Base-by-base conservation (phyloP, 1,140 invertebrate genomes). In the Apis dorsata region DNA sequence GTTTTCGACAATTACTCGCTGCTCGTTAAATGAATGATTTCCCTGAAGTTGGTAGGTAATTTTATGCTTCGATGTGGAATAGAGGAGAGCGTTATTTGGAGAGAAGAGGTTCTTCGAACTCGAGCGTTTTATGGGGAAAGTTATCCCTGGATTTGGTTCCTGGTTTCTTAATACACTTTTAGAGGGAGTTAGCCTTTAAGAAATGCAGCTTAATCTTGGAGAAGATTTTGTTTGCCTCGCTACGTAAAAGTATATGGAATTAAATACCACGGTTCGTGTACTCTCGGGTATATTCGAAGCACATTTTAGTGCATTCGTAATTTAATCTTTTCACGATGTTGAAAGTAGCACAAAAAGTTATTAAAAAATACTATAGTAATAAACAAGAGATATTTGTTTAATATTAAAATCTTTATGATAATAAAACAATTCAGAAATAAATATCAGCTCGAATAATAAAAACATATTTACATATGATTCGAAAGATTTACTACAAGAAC, bases 1-100 rank as follows among this genome's bases (percentile, higher is more conserved):
- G 74, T 74, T 62, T 53, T 66, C 74, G 15, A 44, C 62, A 24
- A 86, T 83, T 49, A n/a, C 62, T 21, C 21, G 28, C 19, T 17
- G 2, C 51, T n/a, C 51, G 28, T 74, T 57, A 34, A 21, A 80
- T 80, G 57, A 73, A 73, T 59, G 57, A 60, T 49, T 34, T 28
- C 24, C 59, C n/a, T 12, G 11, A 34, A 28, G n/a, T 21, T 19
- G 28, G 12, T 10, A 1, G 24, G 8, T n/a, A 62, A 74, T 60
- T 74, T 57, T 49, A 49, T 34, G 28, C 57, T 44, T 21, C 34
- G 15, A 44, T 12, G 24, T 73, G 71, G 71, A 59, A 44, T 11
- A 24, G 11, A 8, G n/a, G 53, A 21, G 8, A 17, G 21, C 19
- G 57, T 24, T 74, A 15, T 74, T 74, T 62, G 55, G 28, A 17